A percentile compares a stretch with the other conserved stretches of the same genome.
Conservation (phyloP, 1,140 invertebrate species). For the Saccostrea glomerata region DNA sequence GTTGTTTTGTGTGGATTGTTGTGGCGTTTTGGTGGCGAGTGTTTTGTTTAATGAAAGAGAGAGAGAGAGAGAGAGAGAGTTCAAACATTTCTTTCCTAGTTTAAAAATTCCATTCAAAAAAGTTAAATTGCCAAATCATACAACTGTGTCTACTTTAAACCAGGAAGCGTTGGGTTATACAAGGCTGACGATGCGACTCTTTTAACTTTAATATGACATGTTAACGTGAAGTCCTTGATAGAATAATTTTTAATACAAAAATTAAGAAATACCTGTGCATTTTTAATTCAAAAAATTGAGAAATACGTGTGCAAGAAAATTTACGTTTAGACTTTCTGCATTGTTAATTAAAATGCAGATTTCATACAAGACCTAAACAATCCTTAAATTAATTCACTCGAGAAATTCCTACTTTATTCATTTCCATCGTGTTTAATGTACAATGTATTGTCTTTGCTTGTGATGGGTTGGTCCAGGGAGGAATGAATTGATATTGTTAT, state of each 20-base stretch:
- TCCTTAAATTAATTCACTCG: neutral
- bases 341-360: too few relatives aligned
- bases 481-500: neutral
- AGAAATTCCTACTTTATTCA: neutral
- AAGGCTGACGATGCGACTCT: too few relatives aligned
- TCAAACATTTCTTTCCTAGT: neutral
- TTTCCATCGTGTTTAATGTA: neutral
- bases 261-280: too few relatives aligned
- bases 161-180: too few relatives aligned
- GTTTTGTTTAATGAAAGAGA: neutral
- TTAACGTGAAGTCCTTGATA: too few relatives aligned
- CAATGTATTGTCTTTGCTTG: neutral
- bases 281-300: too few relatives aligned
- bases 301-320: too few relatives aligned
- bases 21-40: neutral
- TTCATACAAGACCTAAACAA: too few relatives aligned
- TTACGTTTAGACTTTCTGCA: too few relatives aligned
- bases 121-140: neutral
- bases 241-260: too few relatives aligned
- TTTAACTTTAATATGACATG: too few relatives aligned
- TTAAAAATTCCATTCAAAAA: neutral
- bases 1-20: slow-evolving; percentile 4
- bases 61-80: neutral
- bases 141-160: neutral
- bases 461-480: neutral